Percentiles rank a stretch among this genome's conserved stretches.
These are phyloP conservation scores for Prunella himalayana DNA, from an alignment of 2,113 vertebrate species.

Conservation along the genomic window DNA sequence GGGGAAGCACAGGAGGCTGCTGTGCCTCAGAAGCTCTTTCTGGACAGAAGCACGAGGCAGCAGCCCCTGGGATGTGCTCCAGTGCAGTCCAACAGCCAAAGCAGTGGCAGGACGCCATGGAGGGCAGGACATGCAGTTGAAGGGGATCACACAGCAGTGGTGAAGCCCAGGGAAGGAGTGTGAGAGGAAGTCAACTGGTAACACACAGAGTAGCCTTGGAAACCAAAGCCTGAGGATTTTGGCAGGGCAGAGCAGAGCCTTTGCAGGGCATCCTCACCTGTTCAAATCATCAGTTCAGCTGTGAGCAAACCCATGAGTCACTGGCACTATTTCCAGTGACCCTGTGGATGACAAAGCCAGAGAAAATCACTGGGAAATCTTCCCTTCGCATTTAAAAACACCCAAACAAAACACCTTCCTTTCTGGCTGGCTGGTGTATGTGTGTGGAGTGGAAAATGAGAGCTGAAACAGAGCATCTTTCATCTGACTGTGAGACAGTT, in stretches of 20 bases:
- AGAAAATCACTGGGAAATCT: not conserved
- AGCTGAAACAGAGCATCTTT: constrained; percentile 13
- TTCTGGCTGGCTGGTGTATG: not conserved
- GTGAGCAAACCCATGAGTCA: not conserved
- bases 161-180: not conserved
- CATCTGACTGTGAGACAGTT: not conserved
- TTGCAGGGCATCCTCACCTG: rapidly evolving
- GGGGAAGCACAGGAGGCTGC: not conserved
- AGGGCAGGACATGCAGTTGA: not conserved
- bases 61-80: not conserved
- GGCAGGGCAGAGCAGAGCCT: not conserved
- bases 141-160: not conserved
- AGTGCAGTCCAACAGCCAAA: not conserved
- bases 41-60: not conserved
- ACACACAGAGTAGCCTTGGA: not conserved
- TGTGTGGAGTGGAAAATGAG: not conserved
- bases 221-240: not conserved
- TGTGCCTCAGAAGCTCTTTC: not conserved
- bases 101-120: rapidly evolving
- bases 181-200: not conserved
- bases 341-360: not conserved
- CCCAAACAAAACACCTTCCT: not conserved
- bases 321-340: not conserved
- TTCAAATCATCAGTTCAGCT: not conserved
- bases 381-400: not conserved